Base-by-base conservation (phyloP, 2,797 vertebrate genomes). In the Falco cherrug region DNA sequence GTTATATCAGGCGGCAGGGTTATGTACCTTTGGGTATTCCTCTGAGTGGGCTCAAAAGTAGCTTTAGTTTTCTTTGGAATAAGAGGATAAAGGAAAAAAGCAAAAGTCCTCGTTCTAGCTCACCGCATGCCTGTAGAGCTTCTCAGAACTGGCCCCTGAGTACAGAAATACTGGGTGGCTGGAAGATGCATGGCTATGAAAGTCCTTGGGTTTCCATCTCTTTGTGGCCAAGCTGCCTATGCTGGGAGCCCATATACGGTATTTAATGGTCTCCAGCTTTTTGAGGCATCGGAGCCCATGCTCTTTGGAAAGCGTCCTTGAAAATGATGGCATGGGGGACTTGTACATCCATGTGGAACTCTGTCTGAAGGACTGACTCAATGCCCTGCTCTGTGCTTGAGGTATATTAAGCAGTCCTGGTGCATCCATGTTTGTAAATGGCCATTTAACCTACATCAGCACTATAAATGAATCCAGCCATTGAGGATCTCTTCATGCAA, bases 341-440 rank as follows among this genome's bases (percentile, higher is more conserved):
- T 43, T 1, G 0, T 16, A 41, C 3, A 15, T 13, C 63, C 25
- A 2, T 0, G 20, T 12, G 28, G 56, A 56, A 12, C 26, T 75
- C 26, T 10, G 13, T 26, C 48, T 48, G 39, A 69, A 56, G 29
- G 43, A 80, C 45, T 79, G 43, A 80, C 45, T 79, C 59, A 10
- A 1, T 7, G 65, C 69, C 28, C 18, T 31, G 11, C 11, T 80
- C 92, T 71, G 59, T 63, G 74, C 41, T 43, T 0, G 0, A 80
- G 50, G 31, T 24, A 13, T 2, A 2, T 41, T 13, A 63, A 77
- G 16, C 9, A 13, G 20, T 20, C 6, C 19, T 20, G 50, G 31
- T 51, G 53, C 7, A 37, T n/a, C 39, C 54, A 3, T 3, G 9
- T 81, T 76, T 59, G n/a, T 41, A 65, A 85, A 71, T 7, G 20